A percentile compares a stretch with the other conserved stretches of the same genome.
Evolutionary conservation across 1,140 invertebrate genomes (phyloP).

Genomic region (Apis florea): DNA sequence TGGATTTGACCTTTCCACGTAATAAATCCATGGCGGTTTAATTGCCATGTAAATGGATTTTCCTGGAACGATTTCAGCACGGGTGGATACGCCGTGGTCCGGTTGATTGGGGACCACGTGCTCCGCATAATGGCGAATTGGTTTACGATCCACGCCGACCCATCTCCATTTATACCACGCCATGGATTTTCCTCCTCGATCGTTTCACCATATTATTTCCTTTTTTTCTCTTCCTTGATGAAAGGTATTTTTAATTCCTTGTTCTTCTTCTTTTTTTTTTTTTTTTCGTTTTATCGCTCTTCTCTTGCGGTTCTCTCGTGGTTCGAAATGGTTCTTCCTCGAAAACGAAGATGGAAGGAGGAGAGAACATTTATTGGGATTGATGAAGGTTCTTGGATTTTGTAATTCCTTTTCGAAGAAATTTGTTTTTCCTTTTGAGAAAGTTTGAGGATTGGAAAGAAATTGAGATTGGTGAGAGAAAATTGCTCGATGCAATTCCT

Average conservation of each 20-base stretch:
- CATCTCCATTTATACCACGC: constrained; percentile 34
- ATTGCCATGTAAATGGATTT: constrained; percentile 64
- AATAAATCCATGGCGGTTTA: constrained; percentile 55
- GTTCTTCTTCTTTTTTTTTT: too few species aligned
- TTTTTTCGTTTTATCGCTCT: background rate
- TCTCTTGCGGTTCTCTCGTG: background rate
- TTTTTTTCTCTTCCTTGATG: background rate
- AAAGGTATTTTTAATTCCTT: too few species aligned
- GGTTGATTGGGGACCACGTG: constrained; percentile 53
- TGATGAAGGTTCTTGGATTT: too few species aligned
- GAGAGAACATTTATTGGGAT: too few species aligned
- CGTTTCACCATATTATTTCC: too few species aligned
- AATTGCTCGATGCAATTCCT: too few species aligned
- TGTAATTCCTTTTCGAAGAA: too few species aligned
- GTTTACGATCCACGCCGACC: constrained; percentile 11
- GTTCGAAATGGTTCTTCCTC: too few species aligned
- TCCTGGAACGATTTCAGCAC: constrained; percentile 42
- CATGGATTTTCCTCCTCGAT: background rate
- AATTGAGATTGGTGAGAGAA: background rate
- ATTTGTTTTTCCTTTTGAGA: background rate
- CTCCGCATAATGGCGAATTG: constrained; percentile 56
- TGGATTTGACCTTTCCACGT: constrained; percentile 54
- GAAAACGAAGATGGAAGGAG: too few species aligned
- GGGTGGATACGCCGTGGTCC: constrained; percentile 29
- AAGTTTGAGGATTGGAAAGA: background rate